These are phyloP conservation scores for Prochilodus magdalenae DNA, from an alignment of 2,113 vertebrate species.

Conservation along the genomic window DNA sequence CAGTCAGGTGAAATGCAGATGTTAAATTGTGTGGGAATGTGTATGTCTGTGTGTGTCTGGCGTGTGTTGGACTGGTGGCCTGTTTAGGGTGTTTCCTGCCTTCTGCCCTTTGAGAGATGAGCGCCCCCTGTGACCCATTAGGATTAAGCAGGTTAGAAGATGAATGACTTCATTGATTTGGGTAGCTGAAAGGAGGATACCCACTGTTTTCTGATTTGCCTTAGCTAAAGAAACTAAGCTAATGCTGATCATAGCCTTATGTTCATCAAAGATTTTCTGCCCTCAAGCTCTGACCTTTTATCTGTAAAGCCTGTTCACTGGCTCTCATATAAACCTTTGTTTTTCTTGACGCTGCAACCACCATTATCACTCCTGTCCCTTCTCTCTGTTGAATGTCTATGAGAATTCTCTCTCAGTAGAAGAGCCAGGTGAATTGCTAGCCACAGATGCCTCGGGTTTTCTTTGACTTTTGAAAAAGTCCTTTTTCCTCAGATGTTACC, in stretches of 20 bases:
- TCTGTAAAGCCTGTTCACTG: neutral
- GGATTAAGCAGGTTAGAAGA: too few species aligned
- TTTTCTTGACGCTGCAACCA: neutral
- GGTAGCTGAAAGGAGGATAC: too few species aligned
- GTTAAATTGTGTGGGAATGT: too few species aligned
- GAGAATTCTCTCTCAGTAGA: neutral
- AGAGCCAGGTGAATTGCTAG: neutral
- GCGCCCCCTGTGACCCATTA: too few species aligned
- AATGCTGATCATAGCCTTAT: neutral
- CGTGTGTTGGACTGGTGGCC: too few species aligned
- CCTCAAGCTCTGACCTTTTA: neutral
- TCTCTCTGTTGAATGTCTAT: neutral
- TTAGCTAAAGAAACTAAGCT: too few species aligned
- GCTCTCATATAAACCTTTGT: neutral
- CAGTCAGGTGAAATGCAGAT: too few species aligned
- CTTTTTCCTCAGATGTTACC: neutral
- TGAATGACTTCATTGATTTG: too few species aligned
- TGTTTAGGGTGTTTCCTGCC: too few species aligned
- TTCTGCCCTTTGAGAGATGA: too few species aligned
- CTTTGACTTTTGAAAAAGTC: neutral
- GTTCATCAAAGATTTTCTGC: neutral
- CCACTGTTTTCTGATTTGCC: neutral
- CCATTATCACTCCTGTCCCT: neutral
- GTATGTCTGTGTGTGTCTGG: too few species aligned
- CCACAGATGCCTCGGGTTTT: neutral